Percentiles rank a stretch among this genome's conserved stretches.
phyloP scores from a whole-genome alignment of 2,888 invertebrate species.

The Drosophila prolongata region DNA sequence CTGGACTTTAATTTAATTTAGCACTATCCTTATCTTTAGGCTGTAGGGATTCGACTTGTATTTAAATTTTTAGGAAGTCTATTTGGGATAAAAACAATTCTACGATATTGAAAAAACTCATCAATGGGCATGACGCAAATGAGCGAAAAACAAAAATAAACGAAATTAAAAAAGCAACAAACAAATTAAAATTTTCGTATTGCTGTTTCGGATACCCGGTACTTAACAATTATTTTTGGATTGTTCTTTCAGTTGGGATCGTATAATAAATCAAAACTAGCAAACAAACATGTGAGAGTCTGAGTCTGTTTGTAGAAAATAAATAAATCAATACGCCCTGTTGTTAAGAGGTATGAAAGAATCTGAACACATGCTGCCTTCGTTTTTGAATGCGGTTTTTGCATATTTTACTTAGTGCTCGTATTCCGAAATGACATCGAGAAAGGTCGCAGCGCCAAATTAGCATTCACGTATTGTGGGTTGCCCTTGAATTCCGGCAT shows the following conservation, averaged over 20 bases:
- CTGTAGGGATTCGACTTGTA: conserved; percentile 1
- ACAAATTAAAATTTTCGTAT: conserved; percentile 19
- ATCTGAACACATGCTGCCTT: conserved; percentile 11
- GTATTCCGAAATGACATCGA: conserved; percentile 26
- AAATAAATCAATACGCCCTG: conserved; percentile 13
- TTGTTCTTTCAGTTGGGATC: background rate
- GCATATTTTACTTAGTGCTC: conserved; percentile 36
- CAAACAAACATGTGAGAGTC: background rate
- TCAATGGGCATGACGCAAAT: conserved; percentile 19
- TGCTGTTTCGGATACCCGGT: conserved; percentile 12
- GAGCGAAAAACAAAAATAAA: conserved; percentile 23
- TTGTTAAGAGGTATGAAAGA: conserved; percentile 2
- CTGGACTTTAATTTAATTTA: conserved; percentile 19
- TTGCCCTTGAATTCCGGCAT: conserved; percentile 38
- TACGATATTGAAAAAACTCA: conserved; percentile 16
- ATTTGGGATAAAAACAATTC: conserved; percentile 15
- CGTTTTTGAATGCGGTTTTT: conserved; percentile 29
- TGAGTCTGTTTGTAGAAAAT: background rate
- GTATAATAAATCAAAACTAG: conserved; percentile 20
- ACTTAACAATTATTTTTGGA: conserved; percentile 30
- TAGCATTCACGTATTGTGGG: conserved; percentile 39
- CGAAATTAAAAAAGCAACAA: conserved; percentile 23
- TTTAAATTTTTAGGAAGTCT: conserved; percentile 5
- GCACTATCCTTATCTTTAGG: conserved; percentile 22
- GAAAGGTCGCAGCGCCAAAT: conserved; percentile 36